Conservation (phyloP, 2,113 vertebrate species). For the Trichechus manatus region DNA sequence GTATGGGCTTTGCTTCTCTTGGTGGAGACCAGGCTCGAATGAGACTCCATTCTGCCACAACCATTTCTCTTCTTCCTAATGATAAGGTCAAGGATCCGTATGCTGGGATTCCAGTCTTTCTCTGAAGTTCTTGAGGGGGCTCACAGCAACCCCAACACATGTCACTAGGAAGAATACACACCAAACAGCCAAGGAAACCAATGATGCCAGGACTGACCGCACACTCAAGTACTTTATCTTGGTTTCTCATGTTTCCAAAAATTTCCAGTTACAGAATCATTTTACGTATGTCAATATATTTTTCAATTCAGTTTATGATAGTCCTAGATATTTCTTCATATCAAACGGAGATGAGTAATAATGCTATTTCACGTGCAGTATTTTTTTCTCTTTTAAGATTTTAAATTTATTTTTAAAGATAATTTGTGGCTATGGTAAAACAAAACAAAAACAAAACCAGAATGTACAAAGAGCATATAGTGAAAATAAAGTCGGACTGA, state of each 20-base stretch:
- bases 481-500: neutral
- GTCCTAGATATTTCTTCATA: neutral
- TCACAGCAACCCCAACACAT: neutral
- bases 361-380: neutral
- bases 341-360: neutral
- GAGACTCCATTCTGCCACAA: neutral
- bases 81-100: neutral
- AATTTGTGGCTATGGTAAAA: neutral
- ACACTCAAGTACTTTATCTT: neutral
- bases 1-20: neutral
- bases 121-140: neutral
- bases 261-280: neutral
- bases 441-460: constrained; percentile 38
- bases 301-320: constrained; percentile 1
- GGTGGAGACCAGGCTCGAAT: neutral
- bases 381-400: neutral
- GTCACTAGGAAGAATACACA: neutral
- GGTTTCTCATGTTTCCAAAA: neutral
- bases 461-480: neutral
- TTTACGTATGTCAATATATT: constrained; percentile 27
- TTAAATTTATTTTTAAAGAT: constrained; percentile 17
- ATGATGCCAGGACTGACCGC: neutral
- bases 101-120: neutral
- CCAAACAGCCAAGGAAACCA: neutral
- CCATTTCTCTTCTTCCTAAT: neutral